phyloP scores from a whole-genome alignment of 92 coral and sea anemone genomes.

The Palythoa caribaeorum region DNA sequence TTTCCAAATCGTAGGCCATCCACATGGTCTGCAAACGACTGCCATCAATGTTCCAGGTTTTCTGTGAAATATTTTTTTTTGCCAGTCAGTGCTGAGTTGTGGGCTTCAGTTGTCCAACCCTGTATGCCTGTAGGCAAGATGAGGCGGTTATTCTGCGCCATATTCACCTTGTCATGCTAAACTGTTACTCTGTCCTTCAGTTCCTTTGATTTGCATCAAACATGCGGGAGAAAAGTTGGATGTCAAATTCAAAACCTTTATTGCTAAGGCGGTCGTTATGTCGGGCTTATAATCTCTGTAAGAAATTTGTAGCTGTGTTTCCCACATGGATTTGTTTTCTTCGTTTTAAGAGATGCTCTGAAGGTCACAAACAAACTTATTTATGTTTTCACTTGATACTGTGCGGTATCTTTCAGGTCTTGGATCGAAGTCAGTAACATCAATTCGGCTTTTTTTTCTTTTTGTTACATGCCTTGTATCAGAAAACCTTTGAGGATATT shows the following conservation, averaged over 20 bases:
- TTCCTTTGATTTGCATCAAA: slow-evolving; percentile 23
- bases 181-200: slow-evolving; percentile 48
- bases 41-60: slow-evolving; percentile 45
- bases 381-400: slow-evolving; percentile 18
- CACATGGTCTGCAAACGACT: neutral
- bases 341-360: slow-evolving; percentile 1
- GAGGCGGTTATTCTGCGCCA: slow-evolving; percentile 64
- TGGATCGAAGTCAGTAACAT: slow-evolving; percentile 68
- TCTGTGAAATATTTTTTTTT: slow-evolving; percentile 4
- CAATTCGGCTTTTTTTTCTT: slow-evolving; percentile 38
- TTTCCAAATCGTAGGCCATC: slow-evolving; percentile 39
- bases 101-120: slow-evolving; percentile 14
- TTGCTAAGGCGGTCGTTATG: slow-evolving; percentile 1
- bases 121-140: slow-evolving; percentile 53
- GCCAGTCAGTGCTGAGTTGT: slow-evolving; percentile 23
- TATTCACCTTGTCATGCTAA: slow-evolving; percentile 57
- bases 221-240: slow-evolving; percentile 5
- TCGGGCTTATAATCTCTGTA: slow-evolving; percentile 50
- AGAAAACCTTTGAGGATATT: slow-evolving; percentile 58
- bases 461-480: neutral
- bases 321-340: slow-evolving; percentile 57
- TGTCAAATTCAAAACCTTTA: slow-evolving; percentile 20
- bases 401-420: slow-evolving; percentile 42
- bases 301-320: slow-evolving; percentile 50
- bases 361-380: slow-evolving; percentile 41